Conservation (phyloP, 2,797 vertebrate species). For the Crax fasciolata region DNA sequence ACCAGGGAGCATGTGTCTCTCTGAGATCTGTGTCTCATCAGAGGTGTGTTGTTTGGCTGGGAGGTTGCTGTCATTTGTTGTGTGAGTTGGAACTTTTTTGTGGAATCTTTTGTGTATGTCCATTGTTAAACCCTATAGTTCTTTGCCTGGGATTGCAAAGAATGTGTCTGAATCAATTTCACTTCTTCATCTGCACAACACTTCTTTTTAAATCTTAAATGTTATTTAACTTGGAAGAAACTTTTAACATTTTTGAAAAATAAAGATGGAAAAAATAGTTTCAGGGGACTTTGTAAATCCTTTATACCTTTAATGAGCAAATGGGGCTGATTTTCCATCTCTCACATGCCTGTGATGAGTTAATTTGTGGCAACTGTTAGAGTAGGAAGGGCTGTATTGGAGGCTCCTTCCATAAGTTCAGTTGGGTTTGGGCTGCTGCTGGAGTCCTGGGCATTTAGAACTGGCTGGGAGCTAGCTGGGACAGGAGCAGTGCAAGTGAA, state of each 20-base stretch:
- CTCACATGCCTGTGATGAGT: background rate
- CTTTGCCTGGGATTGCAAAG: too few relatives aligned
- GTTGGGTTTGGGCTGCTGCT: background rate
- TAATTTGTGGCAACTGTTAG: background rate
- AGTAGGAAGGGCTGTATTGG: background rate
- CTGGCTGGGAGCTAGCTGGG: background rate
- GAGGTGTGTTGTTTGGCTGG: too few relatives aligned
- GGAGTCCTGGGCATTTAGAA: accelerated
- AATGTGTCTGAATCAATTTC: too few relatives aligned
- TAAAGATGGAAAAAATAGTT: background rate
- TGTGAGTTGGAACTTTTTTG: too few relatives aligned
- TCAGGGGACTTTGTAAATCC: accelerated
- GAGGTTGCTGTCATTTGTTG: too few relatives aligned
- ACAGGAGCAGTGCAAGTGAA: background rate
- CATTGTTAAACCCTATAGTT: too few relatives aligned
- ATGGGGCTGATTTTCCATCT: background rate
- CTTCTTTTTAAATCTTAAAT: background rate
- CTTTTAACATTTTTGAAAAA: background rate
- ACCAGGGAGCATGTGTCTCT: too few relatives aligned
- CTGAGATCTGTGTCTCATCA: too few relatives aligned
- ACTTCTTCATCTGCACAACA: too few relatives aligned
- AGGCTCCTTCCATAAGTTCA: background rate
- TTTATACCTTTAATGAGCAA: background rate
- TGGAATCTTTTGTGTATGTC: too few relatives aligned
- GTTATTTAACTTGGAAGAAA: background rate